Conservation (phyloP, 2,797 vertebrate species). For the Sylvilagus floridanus region DNA sequence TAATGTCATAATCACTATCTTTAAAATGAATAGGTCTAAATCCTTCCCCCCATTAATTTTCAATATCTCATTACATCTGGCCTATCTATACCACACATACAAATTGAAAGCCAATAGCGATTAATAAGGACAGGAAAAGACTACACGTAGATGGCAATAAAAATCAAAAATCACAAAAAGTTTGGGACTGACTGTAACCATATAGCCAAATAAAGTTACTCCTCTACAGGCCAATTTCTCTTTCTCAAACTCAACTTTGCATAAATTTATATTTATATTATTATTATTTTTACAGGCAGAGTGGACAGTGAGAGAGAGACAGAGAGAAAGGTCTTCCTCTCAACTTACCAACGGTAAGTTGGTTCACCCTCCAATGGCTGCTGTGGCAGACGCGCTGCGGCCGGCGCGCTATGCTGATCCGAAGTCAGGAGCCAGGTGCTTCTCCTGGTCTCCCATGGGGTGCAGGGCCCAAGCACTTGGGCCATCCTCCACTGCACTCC, state of each 20-base stretch:
- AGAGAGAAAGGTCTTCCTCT: too few species aligned
- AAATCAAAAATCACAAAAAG: constrained; percentile 39
- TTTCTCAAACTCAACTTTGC: constrained; percentile 49
- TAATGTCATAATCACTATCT: constrained; percentile 13
- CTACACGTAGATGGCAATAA: neutral
- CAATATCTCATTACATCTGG: neutral
- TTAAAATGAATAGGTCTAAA: constrained; percentile 5
- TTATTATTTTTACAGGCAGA: too few species aligned
- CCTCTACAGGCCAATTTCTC: neutral
- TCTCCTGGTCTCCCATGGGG: too few species aligned
- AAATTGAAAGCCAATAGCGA: neutral
- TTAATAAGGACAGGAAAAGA: neutral
- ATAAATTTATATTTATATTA: constrained; percentile 36
- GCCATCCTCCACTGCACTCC: too few species aligned
- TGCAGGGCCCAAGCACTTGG: too few species aligned
- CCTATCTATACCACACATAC: neutral
- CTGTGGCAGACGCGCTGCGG: too few species aligned
- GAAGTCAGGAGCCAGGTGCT: too few species aligned
- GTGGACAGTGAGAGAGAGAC: too few species aligned
- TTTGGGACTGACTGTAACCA: neutral
- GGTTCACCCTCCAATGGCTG: too few species aligned
- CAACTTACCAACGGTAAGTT: too few species aligned
- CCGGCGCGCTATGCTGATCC: too few species aligned
- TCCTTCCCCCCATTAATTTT: constrained; percentile 14
- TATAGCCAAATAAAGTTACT: neutral